Evolutionary conservation across 2,113 vertebrate genomes (phyloP).

Genomic region (Clarias gariepinus): DNA sequence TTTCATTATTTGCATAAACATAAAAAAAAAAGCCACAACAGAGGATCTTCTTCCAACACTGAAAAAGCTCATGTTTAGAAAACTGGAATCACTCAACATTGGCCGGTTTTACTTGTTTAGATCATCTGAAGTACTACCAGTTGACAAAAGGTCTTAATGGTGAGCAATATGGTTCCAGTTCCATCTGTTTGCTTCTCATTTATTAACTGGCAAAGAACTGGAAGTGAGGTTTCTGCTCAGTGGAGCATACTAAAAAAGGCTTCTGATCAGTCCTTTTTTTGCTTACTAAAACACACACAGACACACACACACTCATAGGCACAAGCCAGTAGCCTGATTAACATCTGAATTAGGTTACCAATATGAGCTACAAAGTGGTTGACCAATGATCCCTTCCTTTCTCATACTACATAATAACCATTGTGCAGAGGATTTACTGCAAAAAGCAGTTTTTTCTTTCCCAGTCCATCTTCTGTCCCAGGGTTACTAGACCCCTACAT

Average conservation of each 20-base stretch:
- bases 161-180: background rate
- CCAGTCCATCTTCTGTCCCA: slow-evolving; percentile 64
- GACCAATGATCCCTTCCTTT: slow-evolving; percentile 64
- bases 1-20: background rate
- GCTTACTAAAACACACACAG: slow-evolving; percentile 12
- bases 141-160: background rate
- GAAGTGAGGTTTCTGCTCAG: background rate
- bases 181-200: background rate
- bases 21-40: background rate
- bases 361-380: slow-evolving; percentile 61
- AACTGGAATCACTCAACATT: background rate
- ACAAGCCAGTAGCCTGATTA: slow-evolving; percentile 38
- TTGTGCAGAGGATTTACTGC: slow-evolving; percentile 69
- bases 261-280: slow-evolving; percentile 21
- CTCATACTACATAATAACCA: slow-evolving; percentile 78
- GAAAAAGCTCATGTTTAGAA: background rate
- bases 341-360: slow-evolving; percentile 47
- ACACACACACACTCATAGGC: slow-evolving; percentile 14
- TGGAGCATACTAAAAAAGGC: background rate
- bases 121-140: background rate
- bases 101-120: background rate
- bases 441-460: slow-evolving; percentile 64
- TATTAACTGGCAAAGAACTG: slow-evolving; percentile 26
- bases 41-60: background rate
- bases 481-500: slow-evolving; percentile 74